Evolutionary conservation across 2,888 invertebrate genomes (phyloP).

Genomic region (Synanthedon andrenaeformis): DNA sequence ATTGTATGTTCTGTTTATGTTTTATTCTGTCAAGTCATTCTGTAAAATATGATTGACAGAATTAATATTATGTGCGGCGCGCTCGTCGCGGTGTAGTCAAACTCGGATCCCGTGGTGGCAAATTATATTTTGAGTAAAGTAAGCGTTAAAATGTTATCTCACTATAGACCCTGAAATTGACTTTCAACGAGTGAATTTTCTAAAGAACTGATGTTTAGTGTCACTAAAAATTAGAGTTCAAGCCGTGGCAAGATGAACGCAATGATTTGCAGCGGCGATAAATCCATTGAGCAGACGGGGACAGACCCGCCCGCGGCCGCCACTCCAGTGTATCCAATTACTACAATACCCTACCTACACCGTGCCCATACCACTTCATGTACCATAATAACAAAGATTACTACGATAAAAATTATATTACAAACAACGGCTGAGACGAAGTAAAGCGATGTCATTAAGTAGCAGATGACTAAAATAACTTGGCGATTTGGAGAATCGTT

Average conservation of each 20-base stretch:
- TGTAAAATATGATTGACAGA: too few species aligned
- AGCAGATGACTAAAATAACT: not conserved
- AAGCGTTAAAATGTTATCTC: too few species aligned
- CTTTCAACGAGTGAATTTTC: too few species aligned
- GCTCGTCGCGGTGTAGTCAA: too few species aligned
- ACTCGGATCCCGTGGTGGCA: too few species aligned
- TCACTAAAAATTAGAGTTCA: not conserved
- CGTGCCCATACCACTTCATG: slow-evolving; percentile 29
- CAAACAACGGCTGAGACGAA: slow-evolving; percentile 4
- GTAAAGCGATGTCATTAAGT: slow-evolving; percentile 1
- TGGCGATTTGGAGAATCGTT: not conserved
- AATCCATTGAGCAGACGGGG: slow-evolving; percentile 43
- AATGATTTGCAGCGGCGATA: slow-evolving; percentile 57
- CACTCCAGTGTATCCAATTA: slow-evolving; percentile 58
- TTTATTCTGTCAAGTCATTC: too few species aligned
- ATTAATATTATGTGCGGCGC: too few species aligned
- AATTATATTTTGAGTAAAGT: too few species aligned
- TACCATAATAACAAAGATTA: slow-evolving; percentile 15
- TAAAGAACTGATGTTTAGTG: too few species aligned
- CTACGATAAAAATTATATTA: slow-evolving; percentile 8
- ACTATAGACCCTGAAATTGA: too few species aligned
- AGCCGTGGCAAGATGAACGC: slow-evolving; percentile 35
- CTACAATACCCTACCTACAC: slow-evolving; percentile 20
- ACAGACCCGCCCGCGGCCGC: slow-evolving; percentile 50
- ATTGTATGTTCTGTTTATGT: too few species aligned